Conservation (phyloP, 2,113 vertebrate species). For the Miniopterus natalensis region DNA sequence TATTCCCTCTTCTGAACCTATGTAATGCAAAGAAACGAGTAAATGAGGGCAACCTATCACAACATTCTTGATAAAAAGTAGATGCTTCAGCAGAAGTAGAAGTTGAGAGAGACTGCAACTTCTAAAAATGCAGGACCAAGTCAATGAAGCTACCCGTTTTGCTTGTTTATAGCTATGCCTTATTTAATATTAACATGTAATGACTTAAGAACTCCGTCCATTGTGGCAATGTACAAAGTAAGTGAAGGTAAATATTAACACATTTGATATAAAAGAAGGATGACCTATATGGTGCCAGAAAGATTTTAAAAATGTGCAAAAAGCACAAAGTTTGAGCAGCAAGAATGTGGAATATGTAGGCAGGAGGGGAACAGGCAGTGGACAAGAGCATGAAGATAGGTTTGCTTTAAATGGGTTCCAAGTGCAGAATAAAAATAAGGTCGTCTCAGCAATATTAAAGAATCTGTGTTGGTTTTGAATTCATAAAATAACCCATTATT, state of each 20-base stretch:
- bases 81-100: not conserved
- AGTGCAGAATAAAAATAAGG: not conserved
- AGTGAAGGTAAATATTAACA: not conserved
- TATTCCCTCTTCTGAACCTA: not conserved
- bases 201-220: not conserved
- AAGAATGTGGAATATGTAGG: not conserved
- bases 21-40: not conserved
- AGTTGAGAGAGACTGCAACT: not conserved
- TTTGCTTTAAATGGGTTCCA: not conserved
- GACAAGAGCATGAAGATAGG: not conserved
- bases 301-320: not conserved
- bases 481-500: not conserved
- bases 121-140: not conserved
- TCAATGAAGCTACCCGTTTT: not conserved
- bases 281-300: not conserved
- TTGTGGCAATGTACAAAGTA: not conserved
- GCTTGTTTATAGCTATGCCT: not conserved
- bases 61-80: not conserved
- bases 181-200: not conserved
- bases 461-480: not conserved
- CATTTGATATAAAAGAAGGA: not conserved
- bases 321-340: not conserved
- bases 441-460: not conserved
- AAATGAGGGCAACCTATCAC: not conserved
- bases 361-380: not conserved